Evolutionary conservation across 2,113 vertebrate genomes (phyloP).

Genomic region (Cathartes aura): DNA sequence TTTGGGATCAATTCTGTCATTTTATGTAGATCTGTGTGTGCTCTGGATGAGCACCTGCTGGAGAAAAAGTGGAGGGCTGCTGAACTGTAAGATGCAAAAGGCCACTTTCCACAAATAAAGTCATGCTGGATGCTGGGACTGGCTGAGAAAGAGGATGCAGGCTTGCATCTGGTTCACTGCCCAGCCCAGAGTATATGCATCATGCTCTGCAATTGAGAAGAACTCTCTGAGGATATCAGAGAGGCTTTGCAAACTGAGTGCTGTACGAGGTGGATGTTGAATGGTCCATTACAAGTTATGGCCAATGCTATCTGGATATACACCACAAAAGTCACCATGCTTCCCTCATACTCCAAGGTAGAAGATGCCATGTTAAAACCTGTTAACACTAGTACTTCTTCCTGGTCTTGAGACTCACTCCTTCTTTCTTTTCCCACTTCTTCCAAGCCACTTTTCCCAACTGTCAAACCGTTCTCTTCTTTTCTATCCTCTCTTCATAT

Average conservation of each 20-base stretch:
- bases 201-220: background rate
- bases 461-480: background rate
- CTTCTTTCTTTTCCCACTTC: background rate
- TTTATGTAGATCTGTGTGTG: background rate
- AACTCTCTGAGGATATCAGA: background rate
- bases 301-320: background rate
- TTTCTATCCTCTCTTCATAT: background rate
- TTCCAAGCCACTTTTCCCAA: background rate
- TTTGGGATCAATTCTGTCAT: background rate
- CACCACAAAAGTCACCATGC: background rate
- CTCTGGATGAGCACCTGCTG: background rate
- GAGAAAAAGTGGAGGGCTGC: background rate
- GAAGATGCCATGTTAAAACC: background rate
- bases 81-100: background rate
- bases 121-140: background rate
- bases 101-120: background rate
- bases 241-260: background rate
- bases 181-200: background rate
- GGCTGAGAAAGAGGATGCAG: background rate
- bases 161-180: background rate
- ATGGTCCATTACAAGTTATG: rapidly evolving
- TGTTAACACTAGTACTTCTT: background rate
- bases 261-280: background rate
- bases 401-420: background rate
- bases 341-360: background rate